These are phyloP conservation scores for Squalus acanthias DNA, from an alignment of 2,797 vertebrate genomes.

Conservation along the genomic window DNA sequence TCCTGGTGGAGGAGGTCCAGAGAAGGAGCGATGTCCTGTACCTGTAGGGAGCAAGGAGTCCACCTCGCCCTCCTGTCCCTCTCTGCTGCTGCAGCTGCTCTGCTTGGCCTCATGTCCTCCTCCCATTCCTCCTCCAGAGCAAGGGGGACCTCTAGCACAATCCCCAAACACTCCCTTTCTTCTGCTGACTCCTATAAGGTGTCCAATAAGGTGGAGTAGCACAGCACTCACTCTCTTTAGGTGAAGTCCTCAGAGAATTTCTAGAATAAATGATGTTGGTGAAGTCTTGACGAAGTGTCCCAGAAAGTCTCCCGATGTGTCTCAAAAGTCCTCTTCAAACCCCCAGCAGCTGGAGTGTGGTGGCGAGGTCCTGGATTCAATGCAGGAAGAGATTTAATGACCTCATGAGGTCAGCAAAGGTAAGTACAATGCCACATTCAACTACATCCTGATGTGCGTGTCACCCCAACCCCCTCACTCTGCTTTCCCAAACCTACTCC, in stretches of 20 bases:
- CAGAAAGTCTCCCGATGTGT: not conserved
- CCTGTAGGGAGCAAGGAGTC: not conserved
- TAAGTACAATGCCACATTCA: no score
- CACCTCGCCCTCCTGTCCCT: not conserved
- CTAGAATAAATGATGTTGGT: not conserved
- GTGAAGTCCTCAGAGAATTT: not conserved
- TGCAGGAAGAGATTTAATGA: no score
- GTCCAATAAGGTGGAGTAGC: not conserved
- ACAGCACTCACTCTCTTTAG: not conserved
- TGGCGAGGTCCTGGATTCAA: no score
- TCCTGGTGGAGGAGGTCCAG: not conserved
- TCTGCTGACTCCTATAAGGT: not conserved
- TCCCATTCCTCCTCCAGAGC: not conserved
- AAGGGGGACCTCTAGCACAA: not conserved
- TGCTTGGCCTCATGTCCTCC: not conserved
- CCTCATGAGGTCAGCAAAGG: no score
- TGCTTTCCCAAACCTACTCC: no score
- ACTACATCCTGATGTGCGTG: no score
- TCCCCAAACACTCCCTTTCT: not conserved
- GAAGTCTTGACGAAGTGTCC: not conserved
- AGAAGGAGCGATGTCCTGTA: not conserved
- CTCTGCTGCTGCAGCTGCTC: not conserved
- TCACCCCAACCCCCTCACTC: no score
- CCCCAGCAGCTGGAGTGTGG: no score
- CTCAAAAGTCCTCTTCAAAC: not conserved